A percentile compares a stretch with the other conserved stretches of the same genome.
phyloP scores from a whole-genome alignment of 2,888 invertebrate genomes.

The Lithodes maja region DNA sequence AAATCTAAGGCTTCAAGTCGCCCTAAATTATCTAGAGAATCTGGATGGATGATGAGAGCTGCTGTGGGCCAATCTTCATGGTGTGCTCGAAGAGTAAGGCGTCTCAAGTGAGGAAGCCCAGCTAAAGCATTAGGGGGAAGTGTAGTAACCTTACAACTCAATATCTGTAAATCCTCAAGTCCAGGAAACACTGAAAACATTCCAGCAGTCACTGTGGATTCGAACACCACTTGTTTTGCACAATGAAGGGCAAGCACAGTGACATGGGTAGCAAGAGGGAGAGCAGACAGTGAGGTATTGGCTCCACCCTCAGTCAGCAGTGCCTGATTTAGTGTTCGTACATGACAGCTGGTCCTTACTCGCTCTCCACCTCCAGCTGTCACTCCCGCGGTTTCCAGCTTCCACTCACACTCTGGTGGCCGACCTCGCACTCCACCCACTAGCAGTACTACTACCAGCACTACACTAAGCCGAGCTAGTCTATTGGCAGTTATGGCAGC shows the following conservation, averaged over 20 bases:
- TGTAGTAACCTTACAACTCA: constrained; percentile 64
- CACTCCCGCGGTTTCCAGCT: constrained; percentile 58
- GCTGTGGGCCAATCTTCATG: constrained; percentile 70
- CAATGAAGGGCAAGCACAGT: constrained; percentile 65
- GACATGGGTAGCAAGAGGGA: constrained; percentile 56
- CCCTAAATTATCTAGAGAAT: constrained; percentile 57
- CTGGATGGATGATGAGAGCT: constrained; percentile 46
- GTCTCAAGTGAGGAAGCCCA: constrained; percentile 60
- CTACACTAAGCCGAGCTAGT: not conserved
- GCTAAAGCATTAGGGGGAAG: constrained; percentile 61
- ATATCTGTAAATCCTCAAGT: constrained; percentile 61
- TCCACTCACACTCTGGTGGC: constrained; percentile 65
- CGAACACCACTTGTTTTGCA: constrained; percentile 65
- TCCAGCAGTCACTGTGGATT: constrained; percentile 62
- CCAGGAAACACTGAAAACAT: constrained; percentile 64
- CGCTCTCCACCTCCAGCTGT: constrained; percentile 61
- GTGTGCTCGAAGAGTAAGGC: constrained; percentile 62
- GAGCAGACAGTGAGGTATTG: constrained; percentile 58
- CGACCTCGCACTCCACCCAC: constrained; percentile 49
- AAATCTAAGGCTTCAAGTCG: constrained; percentile 71
- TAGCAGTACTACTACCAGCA: constrained; percentile 38
- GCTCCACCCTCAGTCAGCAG: constrained; percentile 53
- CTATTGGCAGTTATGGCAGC: not conserved
- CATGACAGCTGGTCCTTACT: constrained; percentile 56
- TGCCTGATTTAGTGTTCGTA: constrained; percentile 59